Evolutionary conservation across 2,113 vertebrate genomes (phyloP).

Genomic region (Loxodonta africana): DNA sequence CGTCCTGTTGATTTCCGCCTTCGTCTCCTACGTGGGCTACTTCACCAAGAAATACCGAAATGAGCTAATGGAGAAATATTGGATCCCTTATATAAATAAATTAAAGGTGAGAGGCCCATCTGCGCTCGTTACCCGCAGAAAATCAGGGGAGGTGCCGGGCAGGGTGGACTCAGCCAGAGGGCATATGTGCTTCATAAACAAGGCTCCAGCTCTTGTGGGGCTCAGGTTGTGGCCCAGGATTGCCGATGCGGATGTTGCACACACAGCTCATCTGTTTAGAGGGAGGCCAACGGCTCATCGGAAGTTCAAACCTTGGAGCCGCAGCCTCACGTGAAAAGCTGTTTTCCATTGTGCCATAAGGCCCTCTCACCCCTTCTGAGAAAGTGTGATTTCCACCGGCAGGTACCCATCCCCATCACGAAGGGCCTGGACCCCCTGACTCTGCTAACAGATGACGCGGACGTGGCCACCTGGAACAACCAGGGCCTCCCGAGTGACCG

Average conservation of each 20-base stretch:
- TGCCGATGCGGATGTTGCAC: fast-evolving
- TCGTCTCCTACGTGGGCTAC: conserved; percentile 90
- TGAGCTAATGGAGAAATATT: conserved; percentile 87
- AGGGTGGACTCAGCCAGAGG: neutral
- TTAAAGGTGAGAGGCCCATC: conserved; percentile 69
- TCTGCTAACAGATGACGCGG: conserved; percentile 86
- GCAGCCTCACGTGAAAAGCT: fast-evolving
- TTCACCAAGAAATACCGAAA: conserved; percentile 91
- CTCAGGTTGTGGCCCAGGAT: fast-evolving
- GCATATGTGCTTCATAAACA: fast-evolving
- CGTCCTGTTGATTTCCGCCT: conserved; percentile 87
- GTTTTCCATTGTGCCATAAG: fast-evolving
- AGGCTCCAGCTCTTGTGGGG: fast-evolving
- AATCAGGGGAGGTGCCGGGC: fast-evolving
- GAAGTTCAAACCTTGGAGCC: fast-evolving
- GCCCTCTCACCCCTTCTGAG: neutral
- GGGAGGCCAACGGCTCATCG: fast-evolving
- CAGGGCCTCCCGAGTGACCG: conserved; percentile 91
- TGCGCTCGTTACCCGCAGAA: fast-evolving
- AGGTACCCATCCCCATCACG: conserved; percentile 90
- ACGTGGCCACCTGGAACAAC: conserved; percentile 89
- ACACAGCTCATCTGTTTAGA: neutral
- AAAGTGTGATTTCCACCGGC: fast-evolving
- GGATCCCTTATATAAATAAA: conserved; percentile 86
- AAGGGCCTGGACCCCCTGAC: conserved; percentile 87